Percentiles rank a stretch among this genome's conserved stretches.
Conservation (phyloP, 1,140 invertebrate species). For the Oryzaephilus surinamensis region DNA sequence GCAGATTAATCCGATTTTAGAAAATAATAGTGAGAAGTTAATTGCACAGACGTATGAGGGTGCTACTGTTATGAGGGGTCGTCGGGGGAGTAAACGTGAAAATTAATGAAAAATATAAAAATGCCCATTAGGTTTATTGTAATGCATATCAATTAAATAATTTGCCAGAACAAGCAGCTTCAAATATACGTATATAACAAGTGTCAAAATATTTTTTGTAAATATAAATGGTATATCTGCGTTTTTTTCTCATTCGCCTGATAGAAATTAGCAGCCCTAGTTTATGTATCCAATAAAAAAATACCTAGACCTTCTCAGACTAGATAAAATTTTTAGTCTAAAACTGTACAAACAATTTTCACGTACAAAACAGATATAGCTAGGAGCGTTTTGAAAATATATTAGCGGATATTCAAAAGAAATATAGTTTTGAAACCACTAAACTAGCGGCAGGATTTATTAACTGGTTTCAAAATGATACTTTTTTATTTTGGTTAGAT, state of each 20-base stretch:
- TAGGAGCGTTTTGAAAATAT: slow-evolving; percentile 10
- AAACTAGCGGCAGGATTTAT: slow-evolving; percentile 5
- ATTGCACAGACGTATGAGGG: slow-evolving; percentile 11
- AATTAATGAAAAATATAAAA: slow-evolving; percentile 2
- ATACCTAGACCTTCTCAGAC: slow-evolving; percentile 1
- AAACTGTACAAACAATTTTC: slow-evolving; percentile 5
- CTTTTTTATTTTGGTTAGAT: slow-evolving; percentile 17
- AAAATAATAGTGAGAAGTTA: slow-evolving; percentile 8
- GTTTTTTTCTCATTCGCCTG: slow-evolving; percentile 10
- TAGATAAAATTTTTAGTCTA: slow-evolving; percentile 12
- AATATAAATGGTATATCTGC: neutral
- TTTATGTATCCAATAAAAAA: slow-evolving; percentile 5
- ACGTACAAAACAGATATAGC: slow-evolving; percentile 7
- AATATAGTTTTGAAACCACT: neutral
- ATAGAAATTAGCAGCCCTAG: slow-evolving; percentile 3
- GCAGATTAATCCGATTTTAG: neutral
- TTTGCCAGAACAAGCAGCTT: slow-evolving; percentile 2
- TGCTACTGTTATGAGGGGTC: no score
- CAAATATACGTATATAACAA: slow-evolving; percentile 3
- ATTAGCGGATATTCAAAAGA: slow-evolving; percentile 2
- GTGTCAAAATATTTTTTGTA: slow-evolving; percentile 4
- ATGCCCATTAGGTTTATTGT: slow-evolving; percentile 9
- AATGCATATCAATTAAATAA: slow-evolving; percentile 24
- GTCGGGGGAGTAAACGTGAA: no score
- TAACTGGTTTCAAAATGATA: slow-evolving; percentile 6